Base-by-base conservation (phyloP, 2,888 invertebrate species). In the Epirrhoe tristata region DNA sequence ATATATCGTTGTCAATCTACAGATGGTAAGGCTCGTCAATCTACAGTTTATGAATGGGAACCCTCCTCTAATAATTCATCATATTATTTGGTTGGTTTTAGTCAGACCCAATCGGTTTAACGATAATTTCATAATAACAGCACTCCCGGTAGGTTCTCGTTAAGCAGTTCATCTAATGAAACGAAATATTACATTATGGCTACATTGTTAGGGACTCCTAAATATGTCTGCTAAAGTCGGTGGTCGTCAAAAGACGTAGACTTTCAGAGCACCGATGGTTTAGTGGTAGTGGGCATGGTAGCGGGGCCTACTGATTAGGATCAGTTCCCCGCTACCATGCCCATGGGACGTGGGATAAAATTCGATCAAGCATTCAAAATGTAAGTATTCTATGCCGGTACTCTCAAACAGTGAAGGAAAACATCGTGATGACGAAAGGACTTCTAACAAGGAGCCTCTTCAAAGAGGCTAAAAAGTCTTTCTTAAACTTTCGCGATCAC, bases 71-170 rank as follows among this genome's bases (percentile, higher is more conserved):
- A 10, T 36, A 7, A 36, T 8, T 36, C 10, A 12, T 10, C 39
- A 43, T 5, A 43, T 43, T 12, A 43, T 43, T 12, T 12, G 12
- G 12, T 39, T 39, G 39, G 39, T 43, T 43, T 12, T 43, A 43
- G 12, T 43, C n/a, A 53, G 58, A 53, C 12, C 14, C 48, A 48
- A 48, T 54, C 46, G 10, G 58, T 17, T 53, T 50, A 48, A 51
- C 5, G 52, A 50, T 56, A 39, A 56, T 61, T 68, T 43, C 32
- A 43, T 62, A 68, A 68, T 61, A 58, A 68, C 79, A 70, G 87
- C 24, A 24, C 87, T 86, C 82, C 87, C 75, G 87, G 82, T 83
- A 85, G 83, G 78, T 78, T 74, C 74, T 67, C 63, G 72, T 70
- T 68, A 68, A 72, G 63, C 75, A 76, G 34, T 80, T 77, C 56